Conservation (phyloP, 2,888 invertebrate species). For the Chrysodeixis includens region DNA sequence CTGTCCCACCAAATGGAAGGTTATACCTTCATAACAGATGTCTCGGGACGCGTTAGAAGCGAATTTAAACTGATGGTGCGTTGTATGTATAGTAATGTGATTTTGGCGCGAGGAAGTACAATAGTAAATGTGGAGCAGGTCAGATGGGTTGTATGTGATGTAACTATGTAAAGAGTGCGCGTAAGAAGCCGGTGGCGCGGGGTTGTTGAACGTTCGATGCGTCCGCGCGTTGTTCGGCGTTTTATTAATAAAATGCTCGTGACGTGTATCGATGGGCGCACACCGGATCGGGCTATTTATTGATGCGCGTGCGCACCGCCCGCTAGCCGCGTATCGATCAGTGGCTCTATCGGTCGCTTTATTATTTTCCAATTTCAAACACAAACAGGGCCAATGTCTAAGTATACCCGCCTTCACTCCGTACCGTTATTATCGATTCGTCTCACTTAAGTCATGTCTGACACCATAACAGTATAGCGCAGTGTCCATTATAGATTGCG, state of each 20-base stretch:
- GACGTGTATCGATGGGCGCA: slow-evolving; percentile 84
- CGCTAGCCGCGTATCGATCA: slow-evolving; percentile 70
- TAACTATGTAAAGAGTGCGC: slow-evolving; percentile 71
- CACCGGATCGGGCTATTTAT: slow-evolving; percentile 83
- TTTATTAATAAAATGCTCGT: slow-evolving; percentile 87
- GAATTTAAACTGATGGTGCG: slow-evolving; percentile 27
- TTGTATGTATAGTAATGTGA: slow-evolving; percentile 23
- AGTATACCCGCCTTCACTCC: slow-evolving; percentile 53
- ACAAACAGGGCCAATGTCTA: slow-evolving; percentile 51
- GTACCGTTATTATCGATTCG: slow-evolving; percentile 63
- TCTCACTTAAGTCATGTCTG: slow-evolving; percentile 61
- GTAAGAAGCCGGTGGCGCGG: slow-evolving; percentile 73
- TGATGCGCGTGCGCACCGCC: slow-evolving; percentile 79
- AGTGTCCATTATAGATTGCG: slow-evolving; percentile 55
- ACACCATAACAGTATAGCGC: slow-evolving; percentile 60
- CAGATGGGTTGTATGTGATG: slow-evolving; percentile 70
- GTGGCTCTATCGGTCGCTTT: slow-evolving; percentile 60
- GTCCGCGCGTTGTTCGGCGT: slow-evolving; percentile 78
- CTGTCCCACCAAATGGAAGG: slow-evolving; percentile 55
- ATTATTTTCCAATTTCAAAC: slow-evolving; percentile 52
- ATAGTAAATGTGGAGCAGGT: slow-evolving; percentile 65
- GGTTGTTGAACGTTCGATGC: slow-evolving; percentile 84
- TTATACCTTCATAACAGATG: slow-evolving; percentile 56
- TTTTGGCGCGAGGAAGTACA: slow-evolving; percentile 54
- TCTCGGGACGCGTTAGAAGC: slow-evolving; percentile 16